Conservation (phyloP, 2,888 invertebrate genomes). For the Morpho achilles region DNA sequence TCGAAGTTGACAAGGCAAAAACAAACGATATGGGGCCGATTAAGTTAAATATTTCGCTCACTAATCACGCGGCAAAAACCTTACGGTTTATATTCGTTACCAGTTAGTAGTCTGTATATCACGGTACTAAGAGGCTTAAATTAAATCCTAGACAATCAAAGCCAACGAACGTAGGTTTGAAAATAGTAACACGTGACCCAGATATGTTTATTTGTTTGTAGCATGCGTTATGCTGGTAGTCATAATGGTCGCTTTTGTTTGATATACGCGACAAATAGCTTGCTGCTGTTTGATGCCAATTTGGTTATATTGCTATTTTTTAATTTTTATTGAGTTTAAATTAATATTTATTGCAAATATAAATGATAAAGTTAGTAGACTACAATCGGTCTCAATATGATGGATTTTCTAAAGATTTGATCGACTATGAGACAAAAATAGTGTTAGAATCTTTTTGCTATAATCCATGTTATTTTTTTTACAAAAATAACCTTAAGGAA, state of each 20-base stretch:
- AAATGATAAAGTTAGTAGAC: no score
- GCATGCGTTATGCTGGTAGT: neutral
- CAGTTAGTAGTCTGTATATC: conserved; percentile 10
- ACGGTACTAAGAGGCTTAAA: conserved; percentile 13
- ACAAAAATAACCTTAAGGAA: no score
- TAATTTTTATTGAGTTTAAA: no score
- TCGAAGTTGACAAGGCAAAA: neutral
- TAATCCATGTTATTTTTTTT: no score
- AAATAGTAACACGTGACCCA: conserved; percentile 26
- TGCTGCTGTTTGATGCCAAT: no score
- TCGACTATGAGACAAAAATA: no score
- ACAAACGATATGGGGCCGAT: neutral
- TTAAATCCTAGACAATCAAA: conserved; percentile 21
- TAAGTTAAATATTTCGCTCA: neutral
- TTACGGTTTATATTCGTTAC: conserved; percentile 2
- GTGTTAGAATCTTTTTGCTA: no score
- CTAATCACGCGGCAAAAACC: conserved; percentile 1
- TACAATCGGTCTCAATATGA: no score
- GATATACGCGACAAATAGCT: no score
- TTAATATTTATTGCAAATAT: no score
- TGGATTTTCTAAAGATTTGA: no score
- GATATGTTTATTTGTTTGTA: conserved; percentile 10
- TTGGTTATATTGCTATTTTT: no score
- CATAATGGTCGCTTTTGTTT: neutral
- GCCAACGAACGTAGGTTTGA: conserved; percentile 27